Base-by-base conservation (phyloP, 2,113 vertebrate species). In the Crotalus viridis region DNA sequence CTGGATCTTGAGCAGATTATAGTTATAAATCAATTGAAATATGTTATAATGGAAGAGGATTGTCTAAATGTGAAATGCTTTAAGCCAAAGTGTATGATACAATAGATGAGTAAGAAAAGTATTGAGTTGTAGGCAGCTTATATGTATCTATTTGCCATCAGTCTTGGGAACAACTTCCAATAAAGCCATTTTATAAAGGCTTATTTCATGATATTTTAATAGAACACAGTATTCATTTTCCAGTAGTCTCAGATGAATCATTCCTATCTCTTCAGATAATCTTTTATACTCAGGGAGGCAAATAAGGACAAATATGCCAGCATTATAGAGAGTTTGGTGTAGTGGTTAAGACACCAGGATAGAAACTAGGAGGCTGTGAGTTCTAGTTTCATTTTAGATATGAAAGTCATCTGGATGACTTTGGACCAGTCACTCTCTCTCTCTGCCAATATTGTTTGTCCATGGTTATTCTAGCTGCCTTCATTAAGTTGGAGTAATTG, bases 1-100 rank as follows among this genome's bases (percentile, higher is more conserved):
- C 1, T 91, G 7, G 89, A 94, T 91, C 88, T 92, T 9, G 13
- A 19, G 89, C 10, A 90, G 8, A 90, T 90, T 93, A 93, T 15
- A 94, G 43, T 46, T 48, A 85, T 91, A 26, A 89, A 95, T 13
- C 1, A 93, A 81, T 93, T 91, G 89, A 39, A 74, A 93, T 88
- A 46, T 0, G 48, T 92, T 74, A 26, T 22, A 94, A 89, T 90
- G 9, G 74, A 93, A 93, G 91, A 22, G 81, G 22, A 90, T 90
- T 90, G 1, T 0, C 48, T 90, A 74, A 3, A 74, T 0, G 8
- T 28, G 89, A 94, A 95, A 90, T 24, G 24, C 22, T 85, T 3
- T 26, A 52, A 59, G 21, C 92, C 13, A 96, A 95, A 94, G 22
- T 39, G 22, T 1, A 52, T 39, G 33, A 61, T 92, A 91, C 9